Base-by-base conservation (phyloP, 2,113 vertebrate genomes). In the Crypturellus undulatus region DNA sequence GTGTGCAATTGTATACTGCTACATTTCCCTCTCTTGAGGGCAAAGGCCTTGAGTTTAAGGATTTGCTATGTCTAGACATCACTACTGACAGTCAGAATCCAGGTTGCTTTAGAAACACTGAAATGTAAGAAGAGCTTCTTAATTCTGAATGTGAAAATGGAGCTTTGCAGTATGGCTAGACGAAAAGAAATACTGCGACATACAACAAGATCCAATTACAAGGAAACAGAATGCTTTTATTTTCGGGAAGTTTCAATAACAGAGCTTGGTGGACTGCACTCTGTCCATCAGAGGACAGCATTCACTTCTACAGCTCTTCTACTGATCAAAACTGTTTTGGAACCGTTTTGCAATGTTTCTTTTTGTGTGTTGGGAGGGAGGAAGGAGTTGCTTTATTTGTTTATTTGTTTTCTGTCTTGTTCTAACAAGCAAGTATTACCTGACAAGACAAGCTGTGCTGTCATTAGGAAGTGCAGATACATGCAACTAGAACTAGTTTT, bases 11-110 rank as follows among this genome's bases (percentile, higher is more conserved):
- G 9, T 36, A 59, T 58, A 47, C 42, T 17, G 51, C 82, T 65
- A 77, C 54, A 26, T 76, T 87, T 71, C 67, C 62, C 43, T 71
- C 64, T 96, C 86, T 91, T 54, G 47, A 79, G 86, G 77, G 70
- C 83, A 90, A 89, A 95, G n/a, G 60, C 92, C 62, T 90, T 88
- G 60, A 72, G n/a, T 90, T 83, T 72, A 84, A 89, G 92, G 86
- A 87, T 90, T 95, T 93, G 76, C 73, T 77, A 2, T 49, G 90
- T 95, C 93, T 93, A 94, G 93, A 89, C 95, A 79, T 73, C 4
- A 0, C 43, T 90, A 73, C 90, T 94, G 95, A 93, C 77, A 86
- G 0, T 82, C 90, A 77, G 83, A 80, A 81, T 88, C 67, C 67
- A 65, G 77, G 6, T 80, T 86, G 58, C 90, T 94, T 81, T 81